Percentiles rank a stretch among this genome's conserved stretches.
Evolutionary conservation across 2,888 invertebrate genomes (phyloP).

Genomic region (Asteroscopus sphinx): DNA sequence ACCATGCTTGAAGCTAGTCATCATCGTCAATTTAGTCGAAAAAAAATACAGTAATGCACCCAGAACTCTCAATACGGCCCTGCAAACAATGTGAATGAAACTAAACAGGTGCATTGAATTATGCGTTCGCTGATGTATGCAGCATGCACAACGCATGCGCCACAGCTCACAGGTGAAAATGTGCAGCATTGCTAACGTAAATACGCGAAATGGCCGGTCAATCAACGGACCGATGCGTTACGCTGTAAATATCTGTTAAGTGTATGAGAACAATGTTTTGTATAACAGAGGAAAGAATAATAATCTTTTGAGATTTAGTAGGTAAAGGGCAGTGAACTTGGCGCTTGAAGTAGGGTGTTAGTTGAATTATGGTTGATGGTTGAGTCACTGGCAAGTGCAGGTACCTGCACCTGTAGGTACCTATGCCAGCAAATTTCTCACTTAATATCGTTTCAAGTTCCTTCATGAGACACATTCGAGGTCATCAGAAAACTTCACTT

Average conservation of each 20-base stretch:
- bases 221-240: constrained; percentile 52
- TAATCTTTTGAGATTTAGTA: constrained; percentile 53
- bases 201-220: constrained; percentile 62
- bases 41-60: background rate
- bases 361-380: constrained; percentile 8
- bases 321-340: constrained; percentile 48
- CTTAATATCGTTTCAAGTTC: no score
- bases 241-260: constrained; percentile 59
- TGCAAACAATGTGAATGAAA: constrained; percentile 55
- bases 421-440: no score
- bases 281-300: constrained; percentile 52
- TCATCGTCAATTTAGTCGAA: no score
- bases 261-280: constrained; percentile 55
- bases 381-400: constrained; percentile 15
- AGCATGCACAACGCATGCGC: constrained; percentile 51
- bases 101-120: constrained; percentile 63
- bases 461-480: no score
- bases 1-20: no score
- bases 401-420: no score
- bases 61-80: constrained; percentile 30
- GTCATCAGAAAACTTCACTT: no score
- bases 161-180: constrained; percentile 64
- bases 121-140: constrained; percentile 62
- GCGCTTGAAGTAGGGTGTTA: constrained; percentile 12
- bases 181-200: constrained; percentile 61